Conservation (phyloP, 35 echinoderm and acorn worm genomes). For the Lytechinus pictus region DNA sequence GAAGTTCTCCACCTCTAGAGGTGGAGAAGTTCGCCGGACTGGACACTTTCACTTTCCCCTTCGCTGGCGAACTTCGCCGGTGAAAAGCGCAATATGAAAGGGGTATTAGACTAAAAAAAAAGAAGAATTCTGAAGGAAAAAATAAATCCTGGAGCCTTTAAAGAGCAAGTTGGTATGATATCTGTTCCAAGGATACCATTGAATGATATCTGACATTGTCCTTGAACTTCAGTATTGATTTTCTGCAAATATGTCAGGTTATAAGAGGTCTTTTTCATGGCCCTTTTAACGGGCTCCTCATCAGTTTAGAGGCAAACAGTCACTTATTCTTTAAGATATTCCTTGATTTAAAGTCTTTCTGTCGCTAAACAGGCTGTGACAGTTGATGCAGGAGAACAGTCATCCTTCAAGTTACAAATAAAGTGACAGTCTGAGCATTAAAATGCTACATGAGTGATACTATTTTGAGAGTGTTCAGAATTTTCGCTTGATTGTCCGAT, state of each 20-base stretch:
- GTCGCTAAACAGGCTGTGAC: background rate
- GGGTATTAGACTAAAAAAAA: no score
- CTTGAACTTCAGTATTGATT: background rate
- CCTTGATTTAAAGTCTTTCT: background rate
- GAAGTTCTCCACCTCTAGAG: no score
- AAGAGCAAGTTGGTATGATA: no score
- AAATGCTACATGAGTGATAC: background rate
- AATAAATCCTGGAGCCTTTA: no score
- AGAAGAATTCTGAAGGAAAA: no score
- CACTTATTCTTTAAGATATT: no score
- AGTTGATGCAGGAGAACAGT: background rate
- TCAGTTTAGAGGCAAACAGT: no score
- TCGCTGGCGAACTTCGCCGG: no score
- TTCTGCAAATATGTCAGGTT: background rate
- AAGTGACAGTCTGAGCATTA: background rate
- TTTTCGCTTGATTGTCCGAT: background rate
- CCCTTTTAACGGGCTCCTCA: background rate
- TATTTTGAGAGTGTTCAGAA: background rate
- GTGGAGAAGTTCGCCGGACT: no score
- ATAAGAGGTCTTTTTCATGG: background rate
- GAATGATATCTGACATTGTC: background rate
- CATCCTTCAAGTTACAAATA: background rate
- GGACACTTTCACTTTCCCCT: no score
- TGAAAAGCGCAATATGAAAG: no score
- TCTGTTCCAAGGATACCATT: background rate